phyloP scores from a whole-genome alignment of 2,113 vertebrate species.

The Actenoides hombroni region DNA sequence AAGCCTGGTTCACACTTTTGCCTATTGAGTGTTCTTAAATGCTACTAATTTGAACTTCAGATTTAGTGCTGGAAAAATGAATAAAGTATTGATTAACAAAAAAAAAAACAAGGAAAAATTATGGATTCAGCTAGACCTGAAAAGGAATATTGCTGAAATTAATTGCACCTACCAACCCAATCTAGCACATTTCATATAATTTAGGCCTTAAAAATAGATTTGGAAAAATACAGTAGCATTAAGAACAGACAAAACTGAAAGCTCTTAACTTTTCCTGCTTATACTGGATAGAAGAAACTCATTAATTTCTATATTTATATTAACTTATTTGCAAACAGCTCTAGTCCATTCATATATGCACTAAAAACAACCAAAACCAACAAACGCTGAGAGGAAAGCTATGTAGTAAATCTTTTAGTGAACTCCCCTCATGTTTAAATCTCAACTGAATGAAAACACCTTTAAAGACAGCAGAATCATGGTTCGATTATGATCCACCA shows the following conservation, averaged over 20 bases:
- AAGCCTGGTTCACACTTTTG: not conserved
- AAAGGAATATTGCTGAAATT: not conserved
- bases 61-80: not conserved
- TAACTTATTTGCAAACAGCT: not conserved
- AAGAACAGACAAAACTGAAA: not conserved
- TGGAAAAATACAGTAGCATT: not conserved
- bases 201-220: not conserved
- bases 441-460: not conserved
- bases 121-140: not conserved
- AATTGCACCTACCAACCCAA: not conserved
- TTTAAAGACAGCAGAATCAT: not conserved
- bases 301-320: not conserved
- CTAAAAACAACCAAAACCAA: not conserved
- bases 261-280: not conserved
- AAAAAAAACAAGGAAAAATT: not conserved
- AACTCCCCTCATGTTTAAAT: not conserved
- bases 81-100: not conserved
- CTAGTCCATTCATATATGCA: not conserved
- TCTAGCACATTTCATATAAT: not conserved
- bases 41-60: not conserved
- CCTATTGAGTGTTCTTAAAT: not conserved
- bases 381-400: not conserved
- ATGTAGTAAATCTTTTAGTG: not conserved
- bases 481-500: not conserved
- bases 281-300: not conserved